Evolutionary conservation across 2,888 invertebrate genomes (phyloP), one percentile per base, ranked within the genome.

Genomic region (Orgyia antiqua): DNA sequence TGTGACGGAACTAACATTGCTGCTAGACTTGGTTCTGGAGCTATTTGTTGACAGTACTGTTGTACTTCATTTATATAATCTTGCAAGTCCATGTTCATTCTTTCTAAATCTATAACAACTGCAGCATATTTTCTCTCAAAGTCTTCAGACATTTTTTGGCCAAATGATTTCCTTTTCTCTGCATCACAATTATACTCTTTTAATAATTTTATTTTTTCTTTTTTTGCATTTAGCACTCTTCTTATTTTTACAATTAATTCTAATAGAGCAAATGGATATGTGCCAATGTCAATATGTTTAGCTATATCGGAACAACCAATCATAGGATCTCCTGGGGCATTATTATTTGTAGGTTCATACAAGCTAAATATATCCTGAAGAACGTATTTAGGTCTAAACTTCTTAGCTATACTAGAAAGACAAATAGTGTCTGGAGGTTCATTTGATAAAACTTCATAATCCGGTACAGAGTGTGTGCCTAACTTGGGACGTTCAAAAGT

Each of bases 381-480:
- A 10, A 89, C 87, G 58, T 89, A 90, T 29, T 92, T 88, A 2
- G 94, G 93, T 40, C 94, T 89, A 56, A 93, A 93, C 59, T 93
- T 93, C 58, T 93, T 93, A 13, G 93, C 91, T 61, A 97, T 93
- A 42, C 93, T 94, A 20, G 93, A 91, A 21, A 97, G 87, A 28
- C 94, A 93, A 57, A 98, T 92, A 12, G 96, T 97, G 67, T 98
- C 98, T 24, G 95, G 94, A 24, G 93, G 91, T 55, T 97, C 97
- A 72, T 96, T 96, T 1, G 96, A 96, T 70, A 97, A 87, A 42
- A 98, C 98, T 89, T 98, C 98, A 83, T 93, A 97, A 80, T 99
- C 98, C 11, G 97, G 97, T 40, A 98, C 95, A 31, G 97, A 96
- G 77, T 98, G 96, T 3, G 97, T 97, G 1, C 98, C 98, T 21